Base-by-base conservation (phyloP, 1,140 invertebrate species). In the Drosophila busckii region DNA sequence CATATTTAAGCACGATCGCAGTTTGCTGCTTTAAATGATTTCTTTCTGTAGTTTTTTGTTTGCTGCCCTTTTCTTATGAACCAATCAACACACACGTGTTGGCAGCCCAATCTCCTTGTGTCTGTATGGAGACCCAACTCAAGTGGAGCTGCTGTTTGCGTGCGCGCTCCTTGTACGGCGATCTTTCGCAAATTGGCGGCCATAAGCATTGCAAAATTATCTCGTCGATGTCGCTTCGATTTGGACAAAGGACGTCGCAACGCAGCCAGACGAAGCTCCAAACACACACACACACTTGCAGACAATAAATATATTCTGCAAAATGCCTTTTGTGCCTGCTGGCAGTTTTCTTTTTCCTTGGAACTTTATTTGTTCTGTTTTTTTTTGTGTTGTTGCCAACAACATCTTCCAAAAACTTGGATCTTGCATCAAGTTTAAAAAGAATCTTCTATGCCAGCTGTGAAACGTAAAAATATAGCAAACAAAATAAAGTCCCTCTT, bases 141-240 rank as follows among this genome's bases (percentile, higher is more conserved):
- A 23, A 16, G 12, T 34, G 10, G 8, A 22, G n/a, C 13, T 52
- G 31, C 37, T 23, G 22, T 26, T 62, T 78, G 71, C 69, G 69
- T 65, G 69, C 53, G 69, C 53, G 71, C 71, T 73, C 75, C 73
- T 80, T 80, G 59, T 80, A 73, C 50, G 73, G 68, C 59, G 64
- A 69, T 80, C 73, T 56, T 73, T 69, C 73, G 75, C 73, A 80
- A 80, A 80, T 80, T 80, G 73, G 73, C 68, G 75, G 73, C 73
- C 73, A 80, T 80, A 80, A 80, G 73, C 73, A 80, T 80, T 80
- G 73, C 75, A 82, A 80, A 80, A 80, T 80, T 80, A 80, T 80
- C 73, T 80, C 68, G 73, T 80, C 75, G 73, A 75, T 82, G 73
- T 82, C 73, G 64, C 34, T 45, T 64, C 68, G 63, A 59, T 45